Percentiles rank a stretch among this genome's conserved stretches.
These are phyloP conservation scores for Chrysopa pallens DNA, from an alignment of 1,140 invertebrate species.

Conservation along the genomic window DNA sequence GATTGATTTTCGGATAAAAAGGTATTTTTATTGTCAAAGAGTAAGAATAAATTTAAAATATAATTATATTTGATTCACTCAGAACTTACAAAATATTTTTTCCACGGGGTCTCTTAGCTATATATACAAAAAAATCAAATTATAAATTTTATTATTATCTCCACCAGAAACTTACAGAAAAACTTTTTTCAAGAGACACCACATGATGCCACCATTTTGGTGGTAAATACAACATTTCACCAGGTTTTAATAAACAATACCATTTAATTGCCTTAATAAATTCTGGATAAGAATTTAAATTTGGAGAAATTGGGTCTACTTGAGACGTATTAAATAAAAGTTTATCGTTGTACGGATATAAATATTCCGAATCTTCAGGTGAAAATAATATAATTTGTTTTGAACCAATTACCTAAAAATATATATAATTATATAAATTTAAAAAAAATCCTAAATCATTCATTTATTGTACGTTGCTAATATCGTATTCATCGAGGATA, in stretches of 20 bases:
- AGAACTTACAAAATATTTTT: too few relatives aligned
- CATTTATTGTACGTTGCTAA: too few relatives aligned
- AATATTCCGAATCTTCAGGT: constrained; percentile 40
- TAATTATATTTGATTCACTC: too few relatives aligned
- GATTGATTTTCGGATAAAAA: too few relatives aligned
- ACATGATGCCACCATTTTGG: constrained; percentile 93
- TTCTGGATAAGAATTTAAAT: constrained; percentile 54
- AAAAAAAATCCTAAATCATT: too few relatives aligned
- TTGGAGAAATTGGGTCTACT: constrained; percentile 67
- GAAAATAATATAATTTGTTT: constrained; percentile 74
- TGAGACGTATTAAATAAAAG: constrained; percentile 67
- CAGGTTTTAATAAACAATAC: constrained; percentile 55
- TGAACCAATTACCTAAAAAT: constrained; percentile 53
- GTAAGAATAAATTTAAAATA: too few relatives aligned
- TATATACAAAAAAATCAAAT: too few relatives aligned
- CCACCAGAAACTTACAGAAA: constrained; percentile 92
- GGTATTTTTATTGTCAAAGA: too few relatives aligned
- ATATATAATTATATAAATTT: constrained; percentile 5
- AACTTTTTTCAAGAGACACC: constrained; percentile 56
- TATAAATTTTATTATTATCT: constrained; percentile 17
- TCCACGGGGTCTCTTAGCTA: too few relatives aligned
- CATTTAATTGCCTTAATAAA: constrained; percentile 44
- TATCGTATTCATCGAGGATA: neutral
- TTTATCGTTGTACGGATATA: constrained; percentile 67
- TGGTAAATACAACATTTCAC: constrained; percentile 84